Evolutionary conservation across 2,113 vertebrate genomes (phyloP).

Genomic region (Atrichornis clamosus): DNA sequence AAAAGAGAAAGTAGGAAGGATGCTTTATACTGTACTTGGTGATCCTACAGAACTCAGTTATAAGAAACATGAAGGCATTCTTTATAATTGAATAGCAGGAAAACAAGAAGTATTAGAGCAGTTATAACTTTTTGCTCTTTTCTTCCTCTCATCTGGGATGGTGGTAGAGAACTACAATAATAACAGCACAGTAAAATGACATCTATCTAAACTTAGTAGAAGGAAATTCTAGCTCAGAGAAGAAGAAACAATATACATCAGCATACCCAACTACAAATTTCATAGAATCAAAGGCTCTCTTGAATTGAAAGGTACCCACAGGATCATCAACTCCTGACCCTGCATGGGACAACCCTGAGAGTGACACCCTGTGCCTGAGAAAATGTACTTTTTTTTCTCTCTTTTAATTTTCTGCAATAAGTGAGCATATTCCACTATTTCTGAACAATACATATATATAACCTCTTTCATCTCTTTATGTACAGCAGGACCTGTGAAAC

Average conservation of each 20-base stretch:
- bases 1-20: neutral
- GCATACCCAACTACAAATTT: neutral
- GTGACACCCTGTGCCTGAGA: neutral
- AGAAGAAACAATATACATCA: neutral
- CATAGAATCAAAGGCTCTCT: neutral
- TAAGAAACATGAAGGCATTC: neutral
- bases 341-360: neutral
- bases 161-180: neutral
- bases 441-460: neutral
- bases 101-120: neutral
- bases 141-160: neutral
- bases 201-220: neutral
- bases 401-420: neutral
- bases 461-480: accelerated
- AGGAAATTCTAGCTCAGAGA: neutral
- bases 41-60: neutral
- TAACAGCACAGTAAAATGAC: neutral
- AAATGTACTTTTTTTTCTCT: accelerated
- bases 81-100: neutral
- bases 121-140: neutral
- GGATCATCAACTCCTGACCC: neutral
- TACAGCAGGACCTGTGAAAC: neutral
- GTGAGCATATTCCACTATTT: neutral
- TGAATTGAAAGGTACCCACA: neutral
- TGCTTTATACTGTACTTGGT: neutral